Evolutionary conservation across 2,113 vertebrate species (phyloP), one percentile per base, ranked within the genome.

Genomic region (Microcebus ravelobensis): DNA sequence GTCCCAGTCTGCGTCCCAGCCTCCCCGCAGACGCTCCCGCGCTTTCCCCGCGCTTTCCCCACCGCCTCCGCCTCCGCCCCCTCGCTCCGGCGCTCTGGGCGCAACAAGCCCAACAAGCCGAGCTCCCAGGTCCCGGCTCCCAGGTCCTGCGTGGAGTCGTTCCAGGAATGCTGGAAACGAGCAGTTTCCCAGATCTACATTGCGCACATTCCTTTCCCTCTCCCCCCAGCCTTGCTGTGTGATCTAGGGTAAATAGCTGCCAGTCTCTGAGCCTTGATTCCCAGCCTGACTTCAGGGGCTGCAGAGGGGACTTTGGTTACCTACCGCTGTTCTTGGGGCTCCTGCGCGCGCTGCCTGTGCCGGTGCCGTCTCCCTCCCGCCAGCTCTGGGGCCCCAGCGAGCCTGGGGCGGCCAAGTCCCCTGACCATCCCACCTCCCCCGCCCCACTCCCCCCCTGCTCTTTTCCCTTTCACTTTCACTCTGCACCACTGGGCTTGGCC

Each of bases 391-490:
- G 52, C 52, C 55, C 34, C 3, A 0, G 48, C 0, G 2, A 83
- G 25, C 10, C 25, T 63, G 18, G 86, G 88, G 10, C 15, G 0
- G 74, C 4, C 1, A 45, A 45, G 61, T n/a, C 0, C 14, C 13
- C 25, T 9, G 11, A 71, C 31, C 67, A 89, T 63, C 11, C 14
- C 57, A 36, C 59, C 96, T 90, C 87, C 31, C 21, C 67, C 36
- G 15, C 68, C 13, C 31, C 52, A 39, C 61, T 94, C 90, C 31
- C n/a, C 52, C 0, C 67, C 5, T 0, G 4, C 3, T 8, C 42
- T 42, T 61, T 87, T 63, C 90, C 74, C 96, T 98, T 97, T 97
- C 97, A 95, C 94, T 98, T 98, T 98, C 96, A 70, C 3, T 97
- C 61, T 79, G 17, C 45, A 31, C 11, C 2, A 0, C 1, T 1